phyloP scores from a whole-genome alignment of 2,797 vertebrate genomes.

The Thaleichthys pacificus region DNA sequence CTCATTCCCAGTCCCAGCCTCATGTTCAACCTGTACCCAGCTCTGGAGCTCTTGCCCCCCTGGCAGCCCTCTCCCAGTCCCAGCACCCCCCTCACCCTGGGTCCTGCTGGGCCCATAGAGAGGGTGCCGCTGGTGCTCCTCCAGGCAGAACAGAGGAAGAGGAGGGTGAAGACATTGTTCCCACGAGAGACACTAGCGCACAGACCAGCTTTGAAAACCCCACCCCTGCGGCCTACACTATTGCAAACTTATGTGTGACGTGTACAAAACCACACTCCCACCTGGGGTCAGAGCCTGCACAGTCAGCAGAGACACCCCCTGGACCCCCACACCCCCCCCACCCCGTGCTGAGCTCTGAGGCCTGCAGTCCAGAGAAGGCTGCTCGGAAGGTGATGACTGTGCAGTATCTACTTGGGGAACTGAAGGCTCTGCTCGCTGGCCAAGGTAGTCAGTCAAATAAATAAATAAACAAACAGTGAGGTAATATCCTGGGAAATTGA shows the following conservation, averaged over 20 bases:
- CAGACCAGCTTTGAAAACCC: conserved; percentile 62
- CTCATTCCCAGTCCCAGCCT: not conserved
- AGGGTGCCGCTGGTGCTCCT: conserved; percentile 24
- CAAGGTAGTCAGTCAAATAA: conserved; percentile 54
- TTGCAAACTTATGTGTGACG: not conserved
- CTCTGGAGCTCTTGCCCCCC: not conserved
- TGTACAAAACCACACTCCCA: not conserved
- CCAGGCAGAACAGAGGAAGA: conserved; percentile 17
- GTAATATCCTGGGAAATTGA: not conserved
- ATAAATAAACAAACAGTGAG: not conserved
- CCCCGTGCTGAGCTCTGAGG: not conserved
- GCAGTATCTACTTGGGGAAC: conserved; percentile 81
- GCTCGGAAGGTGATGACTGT: conserved; percentile 68
- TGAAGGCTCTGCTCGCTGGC: conserved; percentile 67
- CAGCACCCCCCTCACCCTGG: conserved; percentile 2
- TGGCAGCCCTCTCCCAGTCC: not conserved
- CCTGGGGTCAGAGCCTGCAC: conserved; percentile 2
- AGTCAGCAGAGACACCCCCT: conserved; percentile 1
- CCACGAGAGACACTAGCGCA: conserved; percentile 61
- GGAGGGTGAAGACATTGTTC: conserved; percentile 47
- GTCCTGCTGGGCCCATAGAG: conserved; percentile 23
- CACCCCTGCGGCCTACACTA: not conserved
- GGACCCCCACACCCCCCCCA: not conserved
- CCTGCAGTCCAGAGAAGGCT: conserved; percentile 44
- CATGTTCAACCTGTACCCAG: not conserved